Evolutionary conservation across 2,113 vertebrate species (phyloP), one percentile per base, ranked within the genome.

Genomic region (Sinocyclocheilus maitianheensis): DNA sequence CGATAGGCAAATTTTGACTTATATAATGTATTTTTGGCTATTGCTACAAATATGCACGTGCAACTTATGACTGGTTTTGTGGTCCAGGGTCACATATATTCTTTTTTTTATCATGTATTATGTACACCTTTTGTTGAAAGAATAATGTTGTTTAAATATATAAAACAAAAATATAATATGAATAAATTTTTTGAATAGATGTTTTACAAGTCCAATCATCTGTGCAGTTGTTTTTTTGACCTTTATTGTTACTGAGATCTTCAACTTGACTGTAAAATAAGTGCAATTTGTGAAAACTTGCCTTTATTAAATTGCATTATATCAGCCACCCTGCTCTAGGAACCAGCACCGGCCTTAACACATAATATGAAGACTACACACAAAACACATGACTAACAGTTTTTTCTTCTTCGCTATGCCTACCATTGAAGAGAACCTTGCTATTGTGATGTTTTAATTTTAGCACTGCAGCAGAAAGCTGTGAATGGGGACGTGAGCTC

Each of bases 381-480:
- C 40, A 48, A 75, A 75, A 72, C 67, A 71, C 3, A 46, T 24
- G 71, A 40, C 34, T 65, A 8, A 10, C 58, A 26, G 22, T 26
- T 16, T 24, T n/a, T 14, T 13, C 12, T 13, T 14, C n/a, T 63
- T 63, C 7, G 2, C 34, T 37, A 1, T 77, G 26, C 10, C 77
- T 37, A 30, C 53, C 77, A 78, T 60, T 65, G 22, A 81, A 43
- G 34, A 62, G 37, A 81, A 46, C 58, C 37, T 26, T 18, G 14
- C 22, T 48, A 18, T 81, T 46, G 60, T 81, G 58, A 63, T n/a
- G 22, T 24, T 63, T 63, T 58, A 8, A 75, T 58, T 78, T 58
- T 3, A 63, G 34, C 77, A 40, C 55, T 60, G 77, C 77, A 62
- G 51, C 30, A 55, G 74, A 77, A 30, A 72, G 63, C 51, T 58